Percentiles rank a stretch among this genome's conserved stretches.
Conservation (phyloP, 2,797 vertebrate genomes). For the Chelidonichthys spinosus region DNA sequence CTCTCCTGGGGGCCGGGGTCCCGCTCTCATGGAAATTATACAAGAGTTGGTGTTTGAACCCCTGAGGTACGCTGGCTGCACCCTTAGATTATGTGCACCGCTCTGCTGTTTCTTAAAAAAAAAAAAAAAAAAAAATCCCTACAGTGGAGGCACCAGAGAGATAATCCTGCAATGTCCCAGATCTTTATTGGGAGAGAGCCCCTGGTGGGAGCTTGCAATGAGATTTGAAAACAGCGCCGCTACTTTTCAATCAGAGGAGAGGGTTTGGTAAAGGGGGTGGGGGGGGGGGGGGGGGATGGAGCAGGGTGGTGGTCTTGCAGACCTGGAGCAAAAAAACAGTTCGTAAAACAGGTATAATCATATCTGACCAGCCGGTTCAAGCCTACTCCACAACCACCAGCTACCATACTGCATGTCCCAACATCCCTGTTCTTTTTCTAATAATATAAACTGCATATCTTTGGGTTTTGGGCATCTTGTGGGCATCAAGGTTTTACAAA, state of each 20-base stretch:
- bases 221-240: slow-evolving; percentile 50
- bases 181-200: slow-evolving; percentile 70
- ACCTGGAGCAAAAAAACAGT: background rate
- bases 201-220: slow-evolving; percentile 61
- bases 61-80: slow-evolving; percentile 40
- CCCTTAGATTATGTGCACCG: slow-evolving; percentile 31
- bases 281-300: slow-evolving; percentile 30
- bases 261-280: slow-evolving; percentile 29
- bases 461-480: background rate
- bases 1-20: slow-evolving; percentile 5
- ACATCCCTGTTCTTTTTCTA: background rate
- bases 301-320: slow-evolving; percentile 24
- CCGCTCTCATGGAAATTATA: slow-evolving; percentile 4
- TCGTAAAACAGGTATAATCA: background rate
- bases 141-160: slow-evolving; percentile 55
- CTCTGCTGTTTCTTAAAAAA: slow-evolving; percentile 43
- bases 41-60: slow-evolving; percentile 38
- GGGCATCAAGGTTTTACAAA: background rate
- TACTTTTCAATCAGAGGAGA: slow-evolving; percentile 50
- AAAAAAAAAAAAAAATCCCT: slow-evolving; percentile 44
- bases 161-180: slow-evolving; percentile 80
- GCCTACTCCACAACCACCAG: background rate
- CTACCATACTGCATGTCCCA: background rate
- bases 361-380: background rate
- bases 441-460: background rate